phyloP scores from a whole-genome alignment of 2,888 invertebrate species.

The Leptodirus hochenwartii region DNA sequence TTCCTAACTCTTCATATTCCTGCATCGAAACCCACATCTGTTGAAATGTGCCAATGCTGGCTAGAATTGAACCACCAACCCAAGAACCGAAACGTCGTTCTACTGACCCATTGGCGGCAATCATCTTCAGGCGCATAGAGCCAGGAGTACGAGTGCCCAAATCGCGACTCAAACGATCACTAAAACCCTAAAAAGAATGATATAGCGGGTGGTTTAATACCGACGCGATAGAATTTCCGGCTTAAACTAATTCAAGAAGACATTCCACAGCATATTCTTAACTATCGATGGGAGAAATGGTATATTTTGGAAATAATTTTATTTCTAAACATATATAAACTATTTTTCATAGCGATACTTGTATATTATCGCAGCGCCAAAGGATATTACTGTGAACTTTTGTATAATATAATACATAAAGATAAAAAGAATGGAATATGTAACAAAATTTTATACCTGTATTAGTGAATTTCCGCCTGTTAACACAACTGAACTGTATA shows the following conservation, averaged over 20 bases:
- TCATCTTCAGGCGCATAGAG: constrained; percentile 84
- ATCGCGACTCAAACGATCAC: constrained; percentile 80
- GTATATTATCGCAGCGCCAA: too few relatives aligned
- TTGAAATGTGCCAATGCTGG: constrained; percentile 96
- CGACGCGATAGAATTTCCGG: too few relatives aligned
- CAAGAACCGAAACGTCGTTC: constrained; percentile 93
- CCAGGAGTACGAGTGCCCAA: constrained; percentile 76
- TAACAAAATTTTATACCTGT: constrained; percentile 35
- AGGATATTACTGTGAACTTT: too few relatives aligned
- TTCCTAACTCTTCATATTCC: constrained; percentile 97
- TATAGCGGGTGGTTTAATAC: constrained; percentile 2
- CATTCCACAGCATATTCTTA: too few relatives aligned
- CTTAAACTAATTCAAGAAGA: too few relatives aligned
- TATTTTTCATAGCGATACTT: too few relatives aligned
- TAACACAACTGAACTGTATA: constrained; percentile 89
- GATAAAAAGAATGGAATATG: too few relatives aligned
- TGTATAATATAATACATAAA: too few relatives aligned
- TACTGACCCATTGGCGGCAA: constrained; percentile 75
- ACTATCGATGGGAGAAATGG: too few relatives aligned
- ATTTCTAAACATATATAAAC: too few relatives aligned
- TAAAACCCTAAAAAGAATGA: constrained; percentile 55
- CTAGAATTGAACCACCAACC: constrained; percentile 96
- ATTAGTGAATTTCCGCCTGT: constrained; percentile 89
- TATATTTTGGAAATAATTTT: too few relatives aligned
- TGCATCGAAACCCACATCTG: constrained; percentile 99